Evolutionary conservation across 2,113 vertebrate species (phyloP).

Genomic region (Bostrychus sinensis): DNA sequence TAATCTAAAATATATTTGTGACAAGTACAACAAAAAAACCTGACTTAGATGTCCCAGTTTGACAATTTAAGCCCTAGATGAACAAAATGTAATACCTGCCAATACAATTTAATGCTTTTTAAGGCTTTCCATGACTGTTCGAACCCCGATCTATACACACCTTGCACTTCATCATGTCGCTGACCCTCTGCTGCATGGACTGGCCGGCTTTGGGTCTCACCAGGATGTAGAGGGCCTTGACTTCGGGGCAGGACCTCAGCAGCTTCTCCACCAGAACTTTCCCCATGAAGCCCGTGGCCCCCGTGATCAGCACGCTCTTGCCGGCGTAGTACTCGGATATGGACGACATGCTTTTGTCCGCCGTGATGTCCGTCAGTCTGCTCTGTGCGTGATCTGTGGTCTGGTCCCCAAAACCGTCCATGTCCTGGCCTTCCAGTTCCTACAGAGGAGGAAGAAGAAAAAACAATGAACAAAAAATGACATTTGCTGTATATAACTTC

Average conservation of each 20-base stretch:
- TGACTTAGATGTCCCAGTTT: too few species aligned
- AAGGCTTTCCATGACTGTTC: too few species aligned
- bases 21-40: too few species aligned
- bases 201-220: slow-evolving; percentile 92
- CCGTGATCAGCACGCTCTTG: slow-evolving; percentile 91
- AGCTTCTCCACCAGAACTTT: slow-evolving; percentile 96
- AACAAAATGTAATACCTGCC: too few species aligned
- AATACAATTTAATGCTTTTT: too few species aligned
- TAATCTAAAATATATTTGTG: too few species aligned
- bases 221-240: slow-evolving; percentile 89
- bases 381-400: slow-evolving; percentile 7
- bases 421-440: slow-evolving; percentile 60
- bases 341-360: slow-evolving; percentile 78
- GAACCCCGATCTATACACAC: too few species aligned
- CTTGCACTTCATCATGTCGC: slow-evolving; percentile 90
- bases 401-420: slow-evolving; percentile 33
- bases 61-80: too few species aligned
- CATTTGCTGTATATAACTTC: neutral
- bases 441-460: slow-evolving; percentile 36
- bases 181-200: slow-evolving; percentile 87
- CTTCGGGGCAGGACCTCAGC: slow-evolving; percentile 87
- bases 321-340: slow-evolving; percentile 87
- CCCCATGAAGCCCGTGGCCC: slow-evolving; percentile 95
- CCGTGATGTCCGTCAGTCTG: slow-evolving; percentile 19
- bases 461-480: neutral